Percentiles rank a stretch among this genome's conserved stretches.
phyloP scores from a whole-genome alignment of 2,888 invertebrate species.

The Drosophila histrio region DNA sequence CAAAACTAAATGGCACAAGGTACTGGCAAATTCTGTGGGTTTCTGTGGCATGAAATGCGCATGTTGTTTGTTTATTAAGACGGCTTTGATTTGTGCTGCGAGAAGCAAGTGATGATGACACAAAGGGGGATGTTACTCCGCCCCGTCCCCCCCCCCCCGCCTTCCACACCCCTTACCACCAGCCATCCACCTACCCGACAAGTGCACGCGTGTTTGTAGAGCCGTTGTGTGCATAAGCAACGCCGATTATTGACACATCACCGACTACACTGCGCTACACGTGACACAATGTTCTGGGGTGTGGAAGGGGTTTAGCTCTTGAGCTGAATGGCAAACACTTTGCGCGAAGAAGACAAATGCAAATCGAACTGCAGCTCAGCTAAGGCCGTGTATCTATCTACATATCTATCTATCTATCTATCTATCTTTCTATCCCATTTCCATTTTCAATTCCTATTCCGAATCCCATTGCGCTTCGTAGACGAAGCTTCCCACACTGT shows the following conservation, averaged over 20 bases:
- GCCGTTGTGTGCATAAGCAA: conserved; percentile 74
- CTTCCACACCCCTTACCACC: conserved; percentile 1
- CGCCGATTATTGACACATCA: conserved; percentile 74
- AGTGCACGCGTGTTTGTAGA: conserved; percentile 70
- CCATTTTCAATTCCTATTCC: conserved; percentile 26
- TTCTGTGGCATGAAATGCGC: conserved; percentile 57
- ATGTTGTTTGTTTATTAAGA: conserved; percentile 75
- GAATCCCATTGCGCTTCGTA: conserved; percentile 33
- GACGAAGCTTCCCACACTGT: conserved; percentile 13
- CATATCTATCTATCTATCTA: neutral
- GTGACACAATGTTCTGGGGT: conserved; percentile 2
- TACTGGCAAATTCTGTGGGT: conserved; percentile 29
- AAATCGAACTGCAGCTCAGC: conserved; percentile 58
- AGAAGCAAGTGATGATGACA: conserved; percentile 30
- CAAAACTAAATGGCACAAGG: conserved; percentile 62
- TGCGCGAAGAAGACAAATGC: conserved; percentile 59
- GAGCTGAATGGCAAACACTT: conserved; percentile 41
- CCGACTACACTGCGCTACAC: conserved; percentile 38
- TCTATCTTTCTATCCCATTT: conserved; percentile 23
- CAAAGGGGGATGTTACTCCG: neutral
- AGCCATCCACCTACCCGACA: conserved; percentile 52
- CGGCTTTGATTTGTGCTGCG: conserved; percentile 68
- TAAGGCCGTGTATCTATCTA: neutral
- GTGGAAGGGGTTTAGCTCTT: conserved; percentile 5
- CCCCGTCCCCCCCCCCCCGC: neutral